Evolutionary conservation across 2,797 vertebrate species (phyloP).

Genomic region (Eutrigla gurnardus): DNA sequence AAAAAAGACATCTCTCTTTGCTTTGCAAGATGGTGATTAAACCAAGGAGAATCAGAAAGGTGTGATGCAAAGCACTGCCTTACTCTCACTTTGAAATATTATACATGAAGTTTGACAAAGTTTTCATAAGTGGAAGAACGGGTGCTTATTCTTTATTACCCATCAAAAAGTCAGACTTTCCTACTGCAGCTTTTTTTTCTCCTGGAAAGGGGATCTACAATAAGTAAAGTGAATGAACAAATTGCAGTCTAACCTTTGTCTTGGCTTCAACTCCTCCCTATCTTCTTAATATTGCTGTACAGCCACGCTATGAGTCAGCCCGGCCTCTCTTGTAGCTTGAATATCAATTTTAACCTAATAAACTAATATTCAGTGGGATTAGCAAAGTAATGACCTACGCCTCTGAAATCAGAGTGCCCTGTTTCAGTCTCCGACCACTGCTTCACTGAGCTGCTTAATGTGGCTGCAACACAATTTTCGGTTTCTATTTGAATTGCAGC

Average conservation of each 20-base stretch:
- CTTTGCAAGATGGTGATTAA: conserved; percentile 22
- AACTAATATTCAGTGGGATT: conserved; percentile 64
- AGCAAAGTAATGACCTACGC: conserved; percentile 58
- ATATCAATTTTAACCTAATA: conserved; percentile 63
- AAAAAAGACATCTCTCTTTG: not conserved
- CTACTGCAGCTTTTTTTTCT: conserved; percentile 1
- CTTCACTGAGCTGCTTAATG: conserved; percentile 66
- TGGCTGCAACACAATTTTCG: conserved; percentile 57
- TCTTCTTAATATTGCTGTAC: conserved; percentile 4
- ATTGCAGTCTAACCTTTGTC: conserved; percentile 23
- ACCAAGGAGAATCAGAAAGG: conserved; percentile 14
- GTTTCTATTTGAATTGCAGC: conserved; percentile 60
- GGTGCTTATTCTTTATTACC: conserved; percentile 22
- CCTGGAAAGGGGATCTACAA: not conserved
- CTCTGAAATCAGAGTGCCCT: conserved; percentile 51
- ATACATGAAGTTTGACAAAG: conserved; percentile 15
- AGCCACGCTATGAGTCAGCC: conserved; percentile 4
- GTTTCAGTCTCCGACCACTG: conserved; percentile 47
- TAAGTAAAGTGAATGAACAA: conserved; percentile 26
- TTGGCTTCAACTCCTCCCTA: not conserved
- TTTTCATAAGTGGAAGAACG: conserved; percentile 15
- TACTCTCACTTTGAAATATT: conserved; percentile 17
- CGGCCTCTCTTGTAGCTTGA: conserved; percentile 24
- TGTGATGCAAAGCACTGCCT: conserved; percentile 4
- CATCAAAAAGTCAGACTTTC: conserved; percentile 18